These are phyloP conservation scores for Brachionus plicatilis DNA, from an alignment of 1,140 invertebrate species.

Conservation along the genomic window DNA sequence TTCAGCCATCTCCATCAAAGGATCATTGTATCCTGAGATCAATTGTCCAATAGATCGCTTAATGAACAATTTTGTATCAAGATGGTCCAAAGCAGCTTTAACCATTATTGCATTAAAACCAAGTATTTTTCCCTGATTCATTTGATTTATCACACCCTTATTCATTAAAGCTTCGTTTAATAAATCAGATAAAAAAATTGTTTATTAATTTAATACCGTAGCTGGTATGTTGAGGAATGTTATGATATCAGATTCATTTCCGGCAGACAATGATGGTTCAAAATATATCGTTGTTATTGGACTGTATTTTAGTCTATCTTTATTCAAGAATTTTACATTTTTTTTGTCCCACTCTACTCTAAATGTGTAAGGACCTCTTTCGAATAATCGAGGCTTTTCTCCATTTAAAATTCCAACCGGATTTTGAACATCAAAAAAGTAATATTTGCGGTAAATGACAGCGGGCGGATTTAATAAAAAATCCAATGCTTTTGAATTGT, in stretches of 20 bases:
- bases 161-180: background rate
- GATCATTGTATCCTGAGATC: conserved; percentile 31
- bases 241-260: background rate
- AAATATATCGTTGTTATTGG: background rate
- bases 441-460: background rate
- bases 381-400: background rate
- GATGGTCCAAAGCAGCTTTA: background rate
- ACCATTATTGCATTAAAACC: background rate
- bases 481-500: background rate
- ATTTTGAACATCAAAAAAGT: conserved; percentile 13
- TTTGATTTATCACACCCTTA: background rate
- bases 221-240: conserved; percentile 19
- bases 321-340: background rate
- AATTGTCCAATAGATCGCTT: background rate
- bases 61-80: conserved; percentile 27
- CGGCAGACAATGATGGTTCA: background rate
- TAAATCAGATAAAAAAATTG: background rate
- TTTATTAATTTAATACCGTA: background rate
- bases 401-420: background rate
- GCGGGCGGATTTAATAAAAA: background rate
- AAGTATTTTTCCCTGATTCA: background rate
- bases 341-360: background rate
- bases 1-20: background rate
- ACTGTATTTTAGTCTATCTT: background rate
- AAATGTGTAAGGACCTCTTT: conserved; percentile 17